Conservation (phyloP, 2,888 invertebrate genomes). For the Trichogramma dendrolimi region DNA sequence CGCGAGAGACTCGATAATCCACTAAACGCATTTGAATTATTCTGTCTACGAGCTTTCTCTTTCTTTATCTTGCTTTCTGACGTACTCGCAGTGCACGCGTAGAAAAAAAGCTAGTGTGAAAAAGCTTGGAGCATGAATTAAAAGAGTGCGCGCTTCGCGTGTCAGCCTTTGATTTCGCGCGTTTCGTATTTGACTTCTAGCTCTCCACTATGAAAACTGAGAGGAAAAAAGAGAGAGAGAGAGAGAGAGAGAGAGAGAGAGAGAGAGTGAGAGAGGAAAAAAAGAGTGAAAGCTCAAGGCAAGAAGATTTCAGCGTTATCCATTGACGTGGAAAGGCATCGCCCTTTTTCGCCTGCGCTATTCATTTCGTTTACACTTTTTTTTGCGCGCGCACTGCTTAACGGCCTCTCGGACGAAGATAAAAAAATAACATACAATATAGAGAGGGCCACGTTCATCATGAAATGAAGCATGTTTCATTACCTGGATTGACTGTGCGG, state of each 20-base stretch:
- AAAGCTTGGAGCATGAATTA: slow-evolving; percentile 15
- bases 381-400: neutral
- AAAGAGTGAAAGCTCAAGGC: neutral
- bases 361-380: neutral
- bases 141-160: slow-evolving; percentile 1
- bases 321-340: slow-evolving; percentile 13
- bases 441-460: too few species aligned
- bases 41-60: slow-evolving; percentile 3
- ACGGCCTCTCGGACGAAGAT: too few species aligned
- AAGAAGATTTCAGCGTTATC: slow-evolving; percentile 6
- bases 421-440: too few species aligned
- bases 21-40: slow-evolving; percentile 25
- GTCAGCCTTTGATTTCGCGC: slow-evolving; percentile 8
- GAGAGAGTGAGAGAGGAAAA: neutral
- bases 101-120: neutral
- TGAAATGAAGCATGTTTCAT: slow-evolving; percentile 17
- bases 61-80: neutral
- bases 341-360: too few species aligned
- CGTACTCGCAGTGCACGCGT: too few species aligned
- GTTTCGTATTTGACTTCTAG: neutral
- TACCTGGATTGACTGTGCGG: slow-evolving; percentile 52
- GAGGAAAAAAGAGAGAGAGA: neutral
- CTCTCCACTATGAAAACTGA: neutral
- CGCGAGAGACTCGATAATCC: slow-evolving; percentile 9
- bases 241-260: neutral